Evolutionary conservation across 2,888 invertebrate genomes (phyloP).

Genomic region (Archips xylosteana): DNA sequence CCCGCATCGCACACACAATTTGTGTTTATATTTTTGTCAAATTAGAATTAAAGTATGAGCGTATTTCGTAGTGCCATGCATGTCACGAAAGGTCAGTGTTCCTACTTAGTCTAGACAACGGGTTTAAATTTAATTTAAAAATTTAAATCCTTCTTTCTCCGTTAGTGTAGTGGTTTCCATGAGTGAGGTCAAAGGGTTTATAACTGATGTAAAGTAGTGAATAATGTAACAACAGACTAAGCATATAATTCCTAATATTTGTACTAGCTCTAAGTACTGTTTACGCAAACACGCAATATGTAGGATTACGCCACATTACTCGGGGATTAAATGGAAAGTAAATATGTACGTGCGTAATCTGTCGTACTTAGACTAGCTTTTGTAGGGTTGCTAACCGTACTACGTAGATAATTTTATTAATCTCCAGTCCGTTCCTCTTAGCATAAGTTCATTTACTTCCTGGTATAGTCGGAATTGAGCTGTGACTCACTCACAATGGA

Average conservation of each 20-base stretch:
- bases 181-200: neutral
- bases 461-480: no score
- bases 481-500: no score
- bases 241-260: constrained; percentile 18
- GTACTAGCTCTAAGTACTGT: constrained; percentile 14
- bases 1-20: no score
- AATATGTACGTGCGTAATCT: constrained; percentile 18
- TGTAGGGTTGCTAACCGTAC: neutral
- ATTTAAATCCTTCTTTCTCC: neutral
- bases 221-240: constrained; percentile 1
- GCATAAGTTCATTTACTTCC: neutral
- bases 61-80: no score
- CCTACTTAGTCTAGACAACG: no score
- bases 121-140: neutral
- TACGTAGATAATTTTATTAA: neutral
- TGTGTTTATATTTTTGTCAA: no score
- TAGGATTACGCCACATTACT: constrained; percentile 17
- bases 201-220: neutral
- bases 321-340: constrained; percentile 28
- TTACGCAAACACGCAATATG: constrained; percentile 25
- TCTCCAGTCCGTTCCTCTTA: neutral
- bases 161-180: neutral
- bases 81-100: no score
- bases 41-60: no score
- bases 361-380: neutral